Conservation (phyloP, 2,113 vertebrate genomes). For the Syrrhaptes paradoxus region DNA sequence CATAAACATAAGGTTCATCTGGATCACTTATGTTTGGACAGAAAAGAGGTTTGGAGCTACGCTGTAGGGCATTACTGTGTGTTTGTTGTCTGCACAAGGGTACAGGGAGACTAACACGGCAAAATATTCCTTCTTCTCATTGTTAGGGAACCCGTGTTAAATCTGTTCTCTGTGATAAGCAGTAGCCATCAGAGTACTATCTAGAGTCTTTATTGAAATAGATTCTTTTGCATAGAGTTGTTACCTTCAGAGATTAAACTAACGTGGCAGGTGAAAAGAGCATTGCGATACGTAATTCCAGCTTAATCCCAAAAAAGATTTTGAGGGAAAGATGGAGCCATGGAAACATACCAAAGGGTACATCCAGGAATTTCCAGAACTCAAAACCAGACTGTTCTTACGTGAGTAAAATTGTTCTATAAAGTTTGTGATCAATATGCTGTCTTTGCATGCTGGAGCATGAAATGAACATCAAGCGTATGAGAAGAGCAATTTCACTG, state of each 20-base stretch:
- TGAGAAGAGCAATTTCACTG: background rate
- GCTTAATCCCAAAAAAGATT: background rate
- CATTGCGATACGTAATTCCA: background rate
- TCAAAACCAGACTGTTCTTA: background rate
- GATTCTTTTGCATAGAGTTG: background rate
- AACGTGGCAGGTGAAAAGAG: background rate
- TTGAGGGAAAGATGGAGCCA: background rate
- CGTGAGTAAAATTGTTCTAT: background rate
- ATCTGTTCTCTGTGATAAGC: background rate
- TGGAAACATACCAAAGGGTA: background rate
- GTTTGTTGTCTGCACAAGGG: background rate
- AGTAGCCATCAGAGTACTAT: background rate
- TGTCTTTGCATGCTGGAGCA: background rate
- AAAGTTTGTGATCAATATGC: background rate
- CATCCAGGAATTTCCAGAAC: background rate
- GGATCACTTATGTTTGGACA: background rate
- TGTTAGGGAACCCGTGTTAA: background rate
- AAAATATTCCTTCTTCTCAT: background rate
- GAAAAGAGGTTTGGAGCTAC: background rate
- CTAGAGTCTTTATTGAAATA: background rate
- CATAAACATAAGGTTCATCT: background rate
- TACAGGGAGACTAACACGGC: background rate
- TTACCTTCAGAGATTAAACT: background rate
- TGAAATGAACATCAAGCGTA: background rate
- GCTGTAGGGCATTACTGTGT: background rate